Evolutionary conservation across 2,888 invertebrate genomes (phyloP).

Genomic region (Pollenia griseotomentosa): DNA sequence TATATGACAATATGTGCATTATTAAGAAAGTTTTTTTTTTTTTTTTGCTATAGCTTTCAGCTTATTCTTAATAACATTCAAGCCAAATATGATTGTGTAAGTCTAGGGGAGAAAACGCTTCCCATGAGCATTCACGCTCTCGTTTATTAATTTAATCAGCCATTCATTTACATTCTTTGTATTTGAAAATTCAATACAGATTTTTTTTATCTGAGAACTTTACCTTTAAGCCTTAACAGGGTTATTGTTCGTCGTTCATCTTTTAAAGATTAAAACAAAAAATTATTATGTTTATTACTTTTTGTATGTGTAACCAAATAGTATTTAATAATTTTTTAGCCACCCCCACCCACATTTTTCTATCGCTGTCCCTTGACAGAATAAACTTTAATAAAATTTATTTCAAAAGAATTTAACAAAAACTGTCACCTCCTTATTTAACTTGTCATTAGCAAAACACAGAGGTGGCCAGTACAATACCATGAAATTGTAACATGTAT

Average conservation of each 20-base stretch:
- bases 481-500: conserved; percentile 29
- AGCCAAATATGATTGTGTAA: conserved; percentile 65
- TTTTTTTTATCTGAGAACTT: neutral
- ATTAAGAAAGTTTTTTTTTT: conserved; percentile 29
- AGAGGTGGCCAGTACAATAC: neutral
- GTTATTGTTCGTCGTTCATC: conserved; percentile 5
- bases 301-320: neutral
- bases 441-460: neutral
- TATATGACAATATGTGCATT: conserved; percentile 23
- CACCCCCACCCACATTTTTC: neutral
- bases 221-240: neutral
- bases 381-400: too few relatives aligned
- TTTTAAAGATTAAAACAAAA: conserved; percentile 18
- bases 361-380: neutral
- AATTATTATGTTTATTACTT: conserved; percentile 18
- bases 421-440: conserved; percentile 26
- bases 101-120: conserved; percentile 50
- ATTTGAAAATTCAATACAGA: conserved; percentile 6
- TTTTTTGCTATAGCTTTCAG: neutral
- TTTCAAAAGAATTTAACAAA: neutral
- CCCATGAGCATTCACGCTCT: conserved; percentile 46
- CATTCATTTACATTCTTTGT: neutral
- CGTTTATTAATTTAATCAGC: neutral
- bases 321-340: neutral
- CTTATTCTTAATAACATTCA: conserved; percentile 60